Evolutionary conservation across 2,888 invertebrate genomes (phyloP), one percentile per base, ranked within the genome.

Genomic region (Globia sparganii): DNA sequence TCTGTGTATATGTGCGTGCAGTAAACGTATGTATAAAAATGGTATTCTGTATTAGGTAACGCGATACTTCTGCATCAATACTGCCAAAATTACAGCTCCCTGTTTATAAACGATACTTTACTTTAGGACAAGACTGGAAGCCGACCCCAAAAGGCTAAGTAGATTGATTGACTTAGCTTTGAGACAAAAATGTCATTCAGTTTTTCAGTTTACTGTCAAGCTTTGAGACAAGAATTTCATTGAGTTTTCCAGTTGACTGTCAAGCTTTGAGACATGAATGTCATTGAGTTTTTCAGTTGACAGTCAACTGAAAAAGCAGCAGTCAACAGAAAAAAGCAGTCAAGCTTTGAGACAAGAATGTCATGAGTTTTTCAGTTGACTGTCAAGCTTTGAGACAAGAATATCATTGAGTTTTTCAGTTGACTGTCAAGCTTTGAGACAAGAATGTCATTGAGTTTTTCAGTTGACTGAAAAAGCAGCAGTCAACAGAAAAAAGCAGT

Each of bases 1-100:
- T 81, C 49, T 83, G 78, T 79, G 65, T 71, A 61, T 76, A 61
- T 78, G 72, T 80, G 81, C 76, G 80, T 84, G 79, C 69, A 78
- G 74, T 79, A 70, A 65, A 77, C 34, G 31, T 75, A 67, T 72
- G 56, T 77, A 72, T 76, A 77, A 71, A 75, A 77, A 37, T 65
- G 67, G 49, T 67, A 75, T 40, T 59, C 31, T 46, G 46, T 62
- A 67, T 75, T 37, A 64, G 34, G 49, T 58, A 46, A 80, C 64
- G 58, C 34, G 31, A 58, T 67, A 73, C 64, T 73, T 25, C 53
- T 25, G 43, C 64, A 78, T 80, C 73, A 68, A 72, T 74, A 75
- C 65, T 66, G 40, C 8, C 15, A n/a, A 59, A 28, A 5, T 25
- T 21, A 15, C 2, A 31, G 13, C 37, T 13, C 8, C 5, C 0